Evolutionary conservation across 2,113 vertebrate genomes (phyloP), one percentile per base, ranked within the genome.

Genomic region (Mugil cephalus): DNA sequence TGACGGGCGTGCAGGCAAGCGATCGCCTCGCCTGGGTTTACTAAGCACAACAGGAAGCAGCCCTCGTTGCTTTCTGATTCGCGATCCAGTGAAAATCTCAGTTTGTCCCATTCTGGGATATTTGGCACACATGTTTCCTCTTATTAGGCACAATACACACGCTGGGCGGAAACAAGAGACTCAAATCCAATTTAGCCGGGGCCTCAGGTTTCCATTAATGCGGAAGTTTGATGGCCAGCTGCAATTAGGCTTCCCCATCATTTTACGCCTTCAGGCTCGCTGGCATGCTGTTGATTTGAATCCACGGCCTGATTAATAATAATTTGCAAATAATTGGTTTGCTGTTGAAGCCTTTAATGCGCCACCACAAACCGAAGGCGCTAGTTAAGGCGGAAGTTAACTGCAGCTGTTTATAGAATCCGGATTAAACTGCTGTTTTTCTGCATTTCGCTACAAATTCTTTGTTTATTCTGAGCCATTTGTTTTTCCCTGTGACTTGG

Each of bases 121-220:
- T 86, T 82, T 85, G 77, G 74, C 82, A 87, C 90, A 93, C 64
- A 55, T 92, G 92, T 91, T 92, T 92, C 91, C 90, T 89, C 79
- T 94, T 92, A 93, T 91, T 90, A 89, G 58, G 59, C 77, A 34
- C 76, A 80, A 88, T 30, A 66, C 34, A 59, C 75, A 61, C 62
- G 58, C 73, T 59, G n/a, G 45, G 71, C 64, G 88, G 88, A 89
- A 92, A 86, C 74, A n/a, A 53, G 77, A 85, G 54, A 83, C 82
- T 85, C 77, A 82, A 89, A 87, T 88, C 88, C 88, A 93, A 89
- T 92, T 92, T 84, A 66, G 67, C 59, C 52, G 24, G 64, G 34
- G 77, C 72, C 69, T 93, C 85, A 40, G 85, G 87, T 93, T 93
- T 83, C 91, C 82, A 79, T 86, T 80, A 72, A 86, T 72, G 75